phyloP scores from a whole-genome alignment of 2,797 vertebrate species.

The Ambastaia sidthimunki region DNA sequence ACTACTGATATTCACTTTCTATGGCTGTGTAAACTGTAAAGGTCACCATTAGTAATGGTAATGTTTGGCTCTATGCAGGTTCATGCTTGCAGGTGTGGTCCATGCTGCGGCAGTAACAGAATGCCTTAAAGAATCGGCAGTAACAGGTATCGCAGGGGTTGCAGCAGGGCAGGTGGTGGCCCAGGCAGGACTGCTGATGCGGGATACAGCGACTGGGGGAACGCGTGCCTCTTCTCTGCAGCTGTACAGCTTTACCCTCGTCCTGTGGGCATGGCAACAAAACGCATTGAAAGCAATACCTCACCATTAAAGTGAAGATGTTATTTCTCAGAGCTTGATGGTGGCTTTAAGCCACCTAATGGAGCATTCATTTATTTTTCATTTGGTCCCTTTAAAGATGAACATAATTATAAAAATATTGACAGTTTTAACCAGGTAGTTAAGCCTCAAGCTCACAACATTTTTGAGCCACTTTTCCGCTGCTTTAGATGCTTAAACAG shows the following conservation, averaged over 20 bases:
- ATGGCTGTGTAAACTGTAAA: background rate
- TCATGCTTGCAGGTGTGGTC: constrained; percentile 71
- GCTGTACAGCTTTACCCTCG: constrained; percentile 61
- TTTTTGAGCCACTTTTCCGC: too few species aligned
- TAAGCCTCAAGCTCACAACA: too few species aligned
- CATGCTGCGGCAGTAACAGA: constrained; percentile 80
- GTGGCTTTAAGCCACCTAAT: background rate
- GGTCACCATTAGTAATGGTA: background rate
- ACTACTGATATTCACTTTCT: constrained; percentile 8
- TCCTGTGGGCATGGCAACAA: constrained; percentile 63
- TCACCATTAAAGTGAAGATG: background rate
- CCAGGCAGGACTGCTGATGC: constrained; percentile 81
- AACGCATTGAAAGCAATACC: constrained; percentile 1
- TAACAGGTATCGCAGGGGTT: constrained; percentile 82
- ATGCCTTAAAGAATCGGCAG: constrained; percentile 83
- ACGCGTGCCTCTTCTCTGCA: constrained; percentile 75
- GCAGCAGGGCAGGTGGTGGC: constrained; percentile 80
- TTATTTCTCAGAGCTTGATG: background rate
- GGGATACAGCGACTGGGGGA: constrained; percentile 78
- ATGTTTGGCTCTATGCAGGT: constrained; percentile 60
- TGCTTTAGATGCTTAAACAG: too few species aligned
- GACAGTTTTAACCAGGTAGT: background rate
- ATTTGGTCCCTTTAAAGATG: background rate
- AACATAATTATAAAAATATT: background rate
- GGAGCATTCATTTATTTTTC: background rate